These are phyloP conservation scores for Pica pica DNA, from an alignment of 2,113 vertebrate genomes.

Conservation along the genomic window DNA sequence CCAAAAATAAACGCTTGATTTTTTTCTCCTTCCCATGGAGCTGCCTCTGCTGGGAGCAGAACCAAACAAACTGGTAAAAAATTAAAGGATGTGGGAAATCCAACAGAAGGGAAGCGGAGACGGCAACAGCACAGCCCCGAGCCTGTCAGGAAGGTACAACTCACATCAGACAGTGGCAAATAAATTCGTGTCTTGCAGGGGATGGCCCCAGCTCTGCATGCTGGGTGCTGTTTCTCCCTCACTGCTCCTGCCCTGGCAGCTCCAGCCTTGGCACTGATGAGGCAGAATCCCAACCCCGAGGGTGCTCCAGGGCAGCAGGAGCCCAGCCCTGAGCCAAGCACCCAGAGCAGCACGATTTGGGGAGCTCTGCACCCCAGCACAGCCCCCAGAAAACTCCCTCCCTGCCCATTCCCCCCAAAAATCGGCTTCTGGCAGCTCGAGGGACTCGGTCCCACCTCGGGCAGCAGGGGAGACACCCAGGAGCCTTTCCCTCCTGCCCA, in stretches of 20 bases:
- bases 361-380: neutral
- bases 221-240: neutral
- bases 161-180: fast-evolving
- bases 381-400: neutral
- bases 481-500: neutral
- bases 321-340: neutral
- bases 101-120: neutral
- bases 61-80: neutral
- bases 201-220: neutral
- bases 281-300: neutral
- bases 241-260: neutral
- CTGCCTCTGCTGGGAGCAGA: neutral
- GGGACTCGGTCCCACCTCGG: fast-evolving
- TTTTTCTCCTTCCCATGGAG: neutral
- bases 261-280: neutral
- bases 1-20: slow-evolving; percentile 18
- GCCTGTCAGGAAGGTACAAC: fast-evolving
- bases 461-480: neutral
- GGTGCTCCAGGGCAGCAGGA: neutral
- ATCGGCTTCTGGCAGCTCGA: fast-evolving
- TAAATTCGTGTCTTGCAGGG: fast-evolving
- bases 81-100: neutral
- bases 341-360: fast-evolving
- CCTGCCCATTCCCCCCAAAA: neutral
- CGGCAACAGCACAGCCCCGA: fast-evolving